A percentile compares a stretch with the other conserved stretches of the same genome.
Conservation (phyloP, 1,140 invertebrate species). For the Homalodisca vitripennis region DNA sequence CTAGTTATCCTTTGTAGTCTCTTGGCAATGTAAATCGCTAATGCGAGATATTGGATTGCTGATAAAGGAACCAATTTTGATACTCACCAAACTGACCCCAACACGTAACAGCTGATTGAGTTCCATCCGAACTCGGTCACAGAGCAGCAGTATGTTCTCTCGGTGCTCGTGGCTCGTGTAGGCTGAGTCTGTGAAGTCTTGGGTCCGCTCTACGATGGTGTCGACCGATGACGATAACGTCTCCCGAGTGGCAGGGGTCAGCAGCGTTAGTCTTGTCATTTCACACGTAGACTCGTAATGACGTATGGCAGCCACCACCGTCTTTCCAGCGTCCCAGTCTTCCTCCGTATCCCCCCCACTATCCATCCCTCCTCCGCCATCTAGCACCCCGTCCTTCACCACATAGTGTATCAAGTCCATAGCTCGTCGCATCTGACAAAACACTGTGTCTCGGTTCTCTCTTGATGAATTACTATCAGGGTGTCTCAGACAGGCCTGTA, state of each 20-base stretch:
- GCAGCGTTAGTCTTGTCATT: slow-evolving; percentile 40
- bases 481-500: slow-evolving; percentile 84
- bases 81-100: slow-evolving; percentile 77
- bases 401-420: slow-evolving; percentile 98
- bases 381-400: slow-evolving; percentile 88
- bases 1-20: no score
- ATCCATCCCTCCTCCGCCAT: slow-evolving; percentile 45
- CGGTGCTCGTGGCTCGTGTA: slow-evolving; percentile 97
- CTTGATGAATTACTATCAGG: slow-evolving; percentile 89
- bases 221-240: slow-evolving; percentile 82
- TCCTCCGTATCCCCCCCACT: slow-evolving; percentile 51
- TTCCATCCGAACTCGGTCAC: slow-evolving; percentile 82
- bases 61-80: no score
- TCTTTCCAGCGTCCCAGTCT: slow-evolving; percentile 65
- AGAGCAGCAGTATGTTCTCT: slow-evolving; percentile 90
- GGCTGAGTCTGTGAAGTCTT: slow-evolving; percentile 99
- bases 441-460: slow-evolving; percentile 95
- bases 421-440: slow-evolving; percentile 94
- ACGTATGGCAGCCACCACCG: slow-evolving; percentile 75
- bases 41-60: no score
- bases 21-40: no score
- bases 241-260: slow-evolving; percentile 49
- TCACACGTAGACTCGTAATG: slow-evolving; percentile 84
- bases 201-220: slow-evolving; percentile 89
- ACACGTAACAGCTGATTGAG: slow-evolving; percentile 82